These are phyloP conservation scores for Achlya flavicornis DNA, from an alignment of 2,888 invertebrate species.

Conservation along the genomic window DNA sequence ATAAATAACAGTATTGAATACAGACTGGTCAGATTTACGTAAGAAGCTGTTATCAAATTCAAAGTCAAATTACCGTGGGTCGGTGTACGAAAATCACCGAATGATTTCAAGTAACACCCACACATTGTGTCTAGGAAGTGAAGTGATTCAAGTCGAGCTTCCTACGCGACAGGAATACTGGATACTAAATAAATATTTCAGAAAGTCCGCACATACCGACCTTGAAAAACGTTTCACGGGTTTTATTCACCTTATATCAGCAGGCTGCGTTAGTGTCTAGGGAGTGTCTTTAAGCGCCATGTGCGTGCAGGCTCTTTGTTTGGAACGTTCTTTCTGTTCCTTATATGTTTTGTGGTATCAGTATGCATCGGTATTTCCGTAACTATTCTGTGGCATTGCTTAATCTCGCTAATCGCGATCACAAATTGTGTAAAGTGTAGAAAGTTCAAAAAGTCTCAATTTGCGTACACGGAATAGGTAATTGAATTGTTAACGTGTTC, in stretches of 20 bases:
- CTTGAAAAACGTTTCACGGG: not conserved
- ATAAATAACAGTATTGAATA: not conserved
- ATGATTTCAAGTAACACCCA: constrained; percentile 27
- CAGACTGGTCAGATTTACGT: not conserved
- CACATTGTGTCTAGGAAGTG: constrained; percentile 32
- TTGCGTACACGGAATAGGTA: not conserved
- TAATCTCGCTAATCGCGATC: not conserved
- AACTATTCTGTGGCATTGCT: not conserved
- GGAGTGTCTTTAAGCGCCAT: not conserved
- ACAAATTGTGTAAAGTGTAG: not conserved
- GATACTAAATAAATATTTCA: constrained; percentile 1
- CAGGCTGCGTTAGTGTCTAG: too few relatives aligned
- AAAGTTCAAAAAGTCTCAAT: not conserved
- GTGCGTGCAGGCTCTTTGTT: not conserved
- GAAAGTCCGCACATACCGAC: not conserved
- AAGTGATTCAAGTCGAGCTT: constrained; percentile 11
- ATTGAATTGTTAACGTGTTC: not conserved
- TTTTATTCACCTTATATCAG: too few relatives aligned
- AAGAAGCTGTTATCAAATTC: constrained; percentile 10
- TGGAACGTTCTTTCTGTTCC: not conserved
- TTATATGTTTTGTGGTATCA: not conserved
- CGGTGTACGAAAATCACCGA: constrained; percentile 10
- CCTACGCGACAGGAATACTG: constrained; percentile 1
- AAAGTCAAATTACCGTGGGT: constrained; percentile 11
- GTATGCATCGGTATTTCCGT: not conserved